Evolutionary conservation across 2,113 vertebrate species (phyloP).

Genomic region (Podiceps cristatus): DNA sequence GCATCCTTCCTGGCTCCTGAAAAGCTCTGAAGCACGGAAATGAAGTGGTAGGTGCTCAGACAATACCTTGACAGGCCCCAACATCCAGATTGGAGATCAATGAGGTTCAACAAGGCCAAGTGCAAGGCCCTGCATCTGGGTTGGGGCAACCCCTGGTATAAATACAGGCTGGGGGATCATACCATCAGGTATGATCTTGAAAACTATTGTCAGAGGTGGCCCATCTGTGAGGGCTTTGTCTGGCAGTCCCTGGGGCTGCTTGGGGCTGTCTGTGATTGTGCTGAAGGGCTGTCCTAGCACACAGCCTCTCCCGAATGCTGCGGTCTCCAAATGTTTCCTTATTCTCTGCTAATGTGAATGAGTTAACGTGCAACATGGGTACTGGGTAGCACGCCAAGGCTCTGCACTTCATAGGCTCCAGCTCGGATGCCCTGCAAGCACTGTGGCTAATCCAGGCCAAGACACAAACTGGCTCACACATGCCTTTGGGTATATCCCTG

Average conservation of each 20-base stretch:
- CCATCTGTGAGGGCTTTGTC: background rate
- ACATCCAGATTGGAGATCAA: too few relatives aligned
- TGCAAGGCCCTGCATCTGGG: too few relatives aligned
- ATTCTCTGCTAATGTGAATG: background rate
- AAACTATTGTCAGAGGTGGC: background rate
- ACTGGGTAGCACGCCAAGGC: background rate
- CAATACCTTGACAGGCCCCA: background rate
- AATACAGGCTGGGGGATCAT: background rate
- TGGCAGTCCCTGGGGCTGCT: background rate
- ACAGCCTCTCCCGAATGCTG: background rate
- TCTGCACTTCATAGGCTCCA: background rate
- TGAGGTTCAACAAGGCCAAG: too few relatives aligned
- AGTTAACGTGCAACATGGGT: background rate
- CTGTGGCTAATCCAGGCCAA: background rate
- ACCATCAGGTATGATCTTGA: background rate
- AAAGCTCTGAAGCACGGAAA: background rate
- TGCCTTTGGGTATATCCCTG: background rate
- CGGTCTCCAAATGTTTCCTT: background rate
- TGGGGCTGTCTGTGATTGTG: background rate
- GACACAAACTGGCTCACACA: background rate
- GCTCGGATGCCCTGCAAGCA: fast-evolving
- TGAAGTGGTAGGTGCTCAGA: background rate
- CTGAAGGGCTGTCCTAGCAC: background rate
- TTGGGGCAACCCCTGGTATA: too few relatives aligned
- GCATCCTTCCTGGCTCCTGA: background rate